Base-by-base conservation (phyloP, 2,113 vertebrate species). In the Halcyon senegalensis region DNA sequence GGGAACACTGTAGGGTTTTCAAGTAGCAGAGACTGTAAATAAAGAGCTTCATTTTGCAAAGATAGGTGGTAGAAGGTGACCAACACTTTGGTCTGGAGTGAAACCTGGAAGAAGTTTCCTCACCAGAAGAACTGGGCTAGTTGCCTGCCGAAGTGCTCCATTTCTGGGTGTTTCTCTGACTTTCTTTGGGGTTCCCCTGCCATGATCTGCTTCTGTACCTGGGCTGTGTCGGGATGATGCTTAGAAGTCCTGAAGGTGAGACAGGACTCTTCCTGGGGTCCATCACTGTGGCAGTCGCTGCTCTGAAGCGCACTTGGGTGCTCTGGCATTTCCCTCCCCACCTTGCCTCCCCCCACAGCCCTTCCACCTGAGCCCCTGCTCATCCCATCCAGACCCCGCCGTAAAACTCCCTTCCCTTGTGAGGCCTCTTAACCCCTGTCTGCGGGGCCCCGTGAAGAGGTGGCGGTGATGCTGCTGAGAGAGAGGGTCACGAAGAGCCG, bases 381-480 rank as follows among this genome's bases (percentile, higher is more conserved):
- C 0, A 0, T 89, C 81, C 90, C 64, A 82, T 94, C 55, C 80
- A 73, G 86, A 51, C 2, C 70, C 48, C 0, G 0, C 85, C 0
- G 2, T 46, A 78, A 84, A 83, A 51, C 28, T 41, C 75, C 48
- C 67, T 90, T 90, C 53, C 84, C 91, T 81, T 5, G 10, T 1
- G 48, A 96, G 90, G 89, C 87, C 92, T 94, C 90, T 95, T 94
- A 87, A 95, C 92, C 96, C 82, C 91, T 93, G 93, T 94, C 91
- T 80, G 77, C 75, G 0, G 43, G 86, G 93, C 94, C 84, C 73
- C 0, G 46, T 33, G 39, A 56, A 64, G 93, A 95, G 93, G 94
- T 93, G 96, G 84, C 5, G 41, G 3, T 92, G 95, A 97, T 86
- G 91, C 66, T 23, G 94, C 68, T 95, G 96, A 96, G 95, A 87